Percentiles rank a stretch among this genome's conserved stretches.
These are phyloP conservation scores for Cromileptes altivelis DNA, from an alignment of 2,113 vertebrate species.

Conservation along the genomic window DNA sequence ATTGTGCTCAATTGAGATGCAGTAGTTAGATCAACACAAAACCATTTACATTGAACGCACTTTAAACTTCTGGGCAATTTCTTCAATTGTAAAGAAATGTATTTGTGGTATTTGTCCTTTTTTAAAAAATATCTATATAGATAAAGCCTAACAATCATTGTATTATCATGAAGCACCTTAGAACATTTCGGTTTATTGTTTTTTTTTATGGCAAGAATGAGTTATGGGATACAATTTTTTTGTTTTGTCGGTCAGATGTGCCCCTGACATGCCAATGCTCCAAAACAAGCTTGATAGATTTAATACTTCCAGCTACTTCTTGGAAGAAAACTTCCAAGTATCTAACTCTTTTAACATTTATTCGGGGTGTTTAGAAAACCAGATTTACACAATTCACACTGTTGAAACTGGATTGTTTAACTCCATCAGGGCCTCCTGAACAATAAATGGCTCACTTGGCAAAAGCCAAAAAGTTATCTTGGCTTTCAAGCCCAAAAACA, in stretches of 20 bases:
- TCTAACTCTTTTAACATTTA: neutral
- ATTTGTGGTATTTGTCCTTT: conserved; percentile 60
- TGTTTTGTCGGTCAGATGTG: conserved; percentile 18
- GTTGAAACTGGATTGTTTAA: conserved; percentile 22
- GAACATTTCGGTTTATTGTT: conserved; percentile 47
- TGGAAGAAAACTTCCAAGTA: neutral
- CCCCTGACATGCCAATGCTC: conserved; percentile 21
- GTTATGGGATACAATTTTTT: conserved; percentile 13
- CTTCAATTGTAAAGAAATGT: conserved; percentile 61
- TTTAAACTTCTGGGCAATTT: conserved; percentile 78
- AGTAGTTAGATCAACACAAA: conserved; percentile 67
- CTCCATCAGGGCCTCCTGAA: conserved; percentile 13
- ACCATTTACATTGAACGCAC: conserved; percentile 80
- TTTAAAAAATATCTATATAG: conserved; percentile 44
- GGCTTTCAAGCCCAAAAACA: conserved; percentile 33
- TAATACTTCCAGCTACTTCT: conserved; percentile 1
- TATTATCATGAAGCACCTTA: conserved; percentile 79
- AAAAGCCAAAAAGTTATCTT: conserved; percentile 29
- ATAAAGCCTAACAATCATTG: conserved; percentile 71
- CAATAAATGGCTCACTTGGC: conserved; percentile 6
- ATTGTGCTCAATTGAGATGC: conserved; percentile 52
- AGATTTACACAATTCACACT: conserved; percentile 7
- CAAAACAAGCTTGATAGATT: conserved; percentile 34
- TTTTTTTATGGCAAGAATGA: conserved; percentile 37
- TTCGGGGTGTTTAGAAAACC: conserved; percentile 18